Percentiles rank a stretch among this genome's conserved stretches.
These are phyloP conservation scores for Helostoma temminkii DNA, from an alignment of 2,797 vertebrate genomes.

Conservation along the genomic window DNA sequence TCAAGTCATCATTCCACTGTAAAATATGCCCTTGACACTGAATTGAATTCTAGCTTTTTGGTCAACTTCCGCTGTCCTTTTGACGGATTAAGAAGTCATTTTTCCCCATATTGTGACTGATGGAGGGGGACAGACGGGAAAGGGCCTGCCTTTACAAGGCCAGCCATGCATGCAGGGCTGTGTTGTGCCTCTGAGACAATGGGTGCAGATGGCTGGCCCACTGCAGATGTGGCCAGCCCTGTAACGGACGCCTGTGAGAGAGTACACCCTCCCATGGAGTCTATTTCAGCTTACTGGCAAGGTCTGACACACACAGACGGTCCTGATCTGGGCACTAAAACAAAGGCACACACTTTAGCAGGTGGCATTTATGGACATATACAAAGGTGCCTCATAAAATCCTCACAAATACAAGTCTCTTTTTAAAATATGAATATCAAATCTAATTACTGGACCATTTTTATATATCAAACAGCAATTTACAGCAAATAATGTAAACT, in stretches of 20 bases:
- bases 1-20: slow-evolving; percentile 20
- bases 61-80: slow-evolving; percentile 51
- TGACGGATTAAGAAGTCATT: slow-evolving; percentile 81
- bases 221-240: slow-evolving; percentile 83
- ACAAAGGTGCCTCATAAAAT: slow-evolving; percentile 5
- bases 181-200: slow-evolving; percentile 82
- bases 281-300: slow-evolving; percentile 70
- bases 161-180: slow-evolving; percentile 80
- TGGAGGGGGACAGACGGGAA: slow-evolving; percentile 63
- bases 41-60: slow-evolving; percentile 43
- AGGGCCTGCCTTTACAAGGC: slow-evolving; percentile 71
- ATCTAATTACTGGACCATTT: not conserved
- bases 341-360: slow-evolving; percentile 17
- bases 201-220: slow-evolving; percentile 84
- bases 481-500: slow-evolving; percentile 4
- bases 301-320: slow-evolving; percentile 54
- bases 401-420: not conserved
- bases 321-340: slow-evolving; percentile 32
- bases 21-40: slow-evolving; percentile 57
- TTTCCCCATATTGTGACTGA: slow-evolving; percentile 52
- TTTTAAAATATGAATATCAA: slow-evolving; percentile 7
- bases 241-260: slow-evolving; percentile 81
- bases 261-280: slow-evolving; percentile 75
- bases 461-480: slow-evolving; percentile 3
- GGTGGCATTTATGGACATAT: not conserved